These are phyloP conservation scores for Pardalotus punctatus DNA, from an alignment of 2,113 vertebrate genomes.

Conservation along the genomic window DNA sequence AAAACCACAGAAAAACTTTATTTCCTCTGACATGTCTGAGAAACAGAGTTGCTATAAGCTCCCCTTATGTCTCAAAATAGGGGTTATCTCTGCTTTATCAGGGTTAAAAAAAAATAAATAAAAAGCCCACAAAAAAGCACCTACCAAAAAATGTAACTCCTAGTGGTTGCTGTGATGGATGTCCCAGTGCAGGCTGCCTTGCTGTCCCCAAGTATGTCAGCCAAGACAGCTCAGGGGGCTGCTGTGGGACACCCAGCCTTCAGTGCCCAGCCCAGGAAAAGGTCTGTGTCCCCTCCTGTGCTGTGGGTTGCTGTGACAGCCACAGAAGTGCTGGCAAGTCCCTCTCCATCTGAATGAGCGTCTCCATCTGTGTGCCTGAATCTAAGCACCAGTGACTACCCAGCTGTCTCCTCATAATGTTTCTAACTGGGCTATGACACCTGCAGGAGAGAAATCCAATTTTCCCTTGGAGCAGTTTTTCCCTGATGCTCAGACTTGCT, in stretches of 20 bases:
- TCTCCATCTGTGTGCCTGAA: not conserved
- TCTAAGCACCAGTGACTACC: not conserved
- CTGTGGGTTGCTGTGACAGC: not conserved
- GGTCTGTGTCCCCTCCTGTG: not conserved
- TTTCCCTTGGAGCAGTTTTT: not conserved
- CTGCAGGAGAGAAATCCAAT: not conserved
- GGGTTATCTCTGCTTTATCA: not conserved
- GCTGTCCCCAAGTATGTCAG: not conserved
- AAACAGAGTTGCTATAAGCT: not conserved
- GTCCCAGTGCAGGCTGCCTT: not conserved
- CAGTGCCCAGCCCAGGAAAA: too few relatives aligned
- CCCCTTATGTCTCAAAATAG: not conserved
- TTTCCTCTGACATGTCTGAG: not conserved
- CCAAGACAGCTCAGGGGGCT: fast-evolving
- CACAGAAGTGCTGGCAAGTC: not conserved
- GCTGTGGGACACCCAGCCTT: not conserved
- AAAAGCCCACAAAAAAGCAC: not conserved
- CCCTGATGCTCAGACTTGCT: not conserved
- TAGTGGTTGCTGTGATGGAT: not conserved
- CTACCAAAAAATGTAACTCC: not conserved
- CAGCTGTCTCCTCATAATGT: not conserved
- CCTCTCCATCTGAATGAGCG: not conserved
- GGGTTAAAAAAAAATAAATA: not conserved
- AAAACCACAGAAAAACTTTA: not conserved
- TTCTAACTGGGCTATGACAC: not conserved